Base-by-base conservation (phyloP, 2,797 vertebrate species). In the Salarias fasciatus region DNA sequence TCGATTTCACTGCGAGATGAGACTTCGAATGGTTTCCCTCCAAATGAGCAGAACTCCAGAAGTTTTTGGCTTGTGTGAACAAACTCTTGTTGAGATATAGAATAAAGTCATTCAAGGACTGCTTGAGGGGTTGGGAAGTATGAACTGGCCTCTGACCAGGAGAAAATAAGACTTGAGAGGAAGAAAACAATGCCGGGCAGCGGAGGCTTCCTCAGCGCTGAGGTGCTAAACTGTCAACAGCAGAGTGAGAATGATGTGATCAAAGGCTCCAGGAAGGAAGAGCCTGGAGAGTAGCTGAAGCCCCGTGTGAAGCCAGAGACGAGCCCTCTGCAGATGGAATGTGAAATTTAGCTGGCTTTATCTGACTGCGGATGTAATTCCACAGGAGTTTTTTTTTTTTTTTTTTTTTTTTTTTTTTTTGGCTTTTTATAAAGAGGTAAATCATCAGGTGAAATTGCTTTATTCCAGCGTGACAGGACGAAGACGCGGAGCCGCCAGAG, bases 221-320 rank as follows among this genome's bases (percentile, higher is more conserved):
- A 88, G 82, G 87, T 87, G 89, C 80, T 89, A 90, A 89, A 86
- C 88, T 83, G 87, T 88, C 86, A 86, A 68, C 79, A 80, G 71
- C 61, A 49, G 82, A 83, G 81, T 80, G 85, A 87, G 77, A 86
- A 80, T 79, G 83, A 87, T 86, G 75, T 67, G 84, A 88, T 90
- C 86, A 91, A 85, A 89, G 82, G 53, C 77, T 80, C 70, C 69
- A 73, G 76, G 62, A 74, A 82, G 75, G 75, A 81, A 82, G 74
- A 79, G 80, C 79, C 79, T 60, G 65, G 79, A 80, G 81, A 85
- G 75, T 50, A 64, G 73, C 63, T 37, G 31, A 31, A 54, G 56
- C 48, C 56, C 10, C n/a, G 58, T 63, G 69, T 53, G 63, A 57
- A 53, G 64, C 57, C 18, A 44, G 49, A 69, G 65, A 53, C n/a